These are phyloP conservation scores for Eucidaris tribuloides DNA, from an alignment of 35 echinoderm and acorn worm genomes.

Conservation along the genomic window DNA sequence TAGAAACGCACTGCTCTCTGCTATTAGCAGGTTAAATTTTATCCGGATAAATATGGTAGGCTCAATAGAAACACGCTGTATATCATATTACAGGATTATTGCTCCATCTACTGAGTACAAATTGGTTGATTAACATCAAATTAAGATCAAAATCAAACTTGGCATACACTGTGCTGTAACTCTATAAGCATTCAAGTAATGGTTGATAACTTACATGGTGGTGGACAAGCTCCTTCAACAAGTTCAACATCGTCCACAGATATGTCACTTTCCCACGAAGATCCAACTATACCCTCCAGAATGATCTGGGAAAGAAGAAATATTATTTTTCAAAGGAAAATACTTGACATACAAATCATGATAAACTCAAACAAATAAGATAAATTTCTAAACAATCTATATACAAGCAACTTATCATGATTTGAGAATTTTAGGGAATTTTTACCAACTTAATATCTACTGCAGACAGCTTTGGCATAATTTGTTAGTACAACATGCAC, in stretches of 20 bases:
- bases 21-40: neutral
- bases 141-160: neutral
- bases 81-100: no score
- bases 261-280: slow-evolving; percentile 54
- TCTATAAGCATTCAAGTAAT: neutral
- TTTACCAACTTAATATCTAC: neutral
- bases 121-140: neutral
- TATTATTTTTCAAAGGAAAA: neutral
- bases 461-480: no score
- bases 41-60: neutral
- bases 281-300: slow-evolving; percentile 56
- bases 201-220: neutral
- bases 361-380: neutral
- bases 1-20: no score
- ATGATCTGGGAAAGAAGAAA: slow-evolving; percentile 33
- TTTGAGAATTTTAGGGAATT: neutral
- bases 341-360: neutral
- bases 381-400: neutral
- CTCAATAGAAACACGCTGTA: neutral
- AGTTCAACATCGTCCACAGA: slow-evolving; percentile 55
- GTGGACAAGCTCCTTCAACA: slow-evolving; percentile 29
- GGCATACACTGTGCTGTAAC: neutral
- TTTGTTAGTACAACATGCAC: no score
- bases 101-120: neutral
- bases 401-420: neutral